These are phyloP conservation scores for Plectrocnemia conspersa DNA, from an alignment of 1,140 invertebrate genomes.

Conservation along the genomic window DNA sequence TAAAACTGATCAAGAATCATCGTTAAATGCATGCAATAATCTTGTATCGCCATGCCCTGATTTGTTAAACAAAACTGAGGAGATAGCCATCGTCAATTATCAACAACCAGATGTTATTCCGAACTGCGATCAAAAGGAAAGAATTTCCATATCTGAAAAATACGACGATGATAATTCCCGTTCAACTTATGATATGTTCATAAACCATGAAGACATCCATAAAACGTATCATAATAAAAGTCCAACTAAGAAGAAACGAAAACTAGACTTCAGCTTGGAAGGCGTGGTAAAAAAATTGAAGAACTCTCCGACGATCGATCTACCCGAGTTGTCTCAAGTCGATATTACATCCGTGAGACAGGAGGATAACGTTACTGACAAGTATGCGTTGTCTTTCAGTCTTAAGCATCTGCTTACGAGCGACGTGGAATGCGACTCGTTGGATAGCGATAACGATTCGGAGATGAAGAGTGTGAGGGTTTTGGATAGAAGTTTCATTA, in stretches of 20 bases:
- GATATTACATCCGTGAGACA: conserved; percentile 3
- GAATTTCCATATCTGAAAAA: too few species aligned
- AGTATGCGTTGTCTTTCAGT: not conserved
- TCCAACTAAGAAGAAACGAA: conserved; percentile 9
- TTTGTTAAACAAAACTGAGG: conserved; percentile 13
- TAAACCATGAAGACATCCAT: not conserved
- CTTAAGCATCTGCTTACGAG: conserved; percentile 4
- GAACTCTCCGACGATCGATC: conserved; percentile 9
- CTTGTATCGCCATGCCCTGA: conserved; percentile 9
- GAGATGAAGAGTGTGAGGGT: too few species aligned
- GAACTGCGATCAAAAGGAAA: not conserved
- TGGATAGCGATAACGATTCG: too few species aligned
- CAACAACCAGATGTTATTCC: conserved; percentile 8
- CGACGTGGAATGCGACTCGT: too few species aligned
- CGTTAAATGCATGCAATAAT: not conserved
- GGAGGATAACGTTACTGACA: not conserved
- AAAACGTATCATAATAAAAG: conserved; percentile 11
- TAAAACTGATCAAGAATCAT: not conserved
- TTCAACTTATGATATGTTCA: too few species aligned
- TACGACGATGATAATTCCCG: too few species aligned
- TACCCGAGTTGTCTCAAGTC: conserved; percentile 9
- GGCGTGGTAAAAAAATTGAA: too few species aligned
- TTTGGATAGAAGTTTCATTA: too few species aligned
- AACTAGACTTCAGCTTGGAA: conserved; percentile 10
- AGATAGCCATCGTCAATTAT: not conserved